phyloP scores from a whole-genome alignment of 2,797 vertebrate genomes.

The Crocidura indochinensis region DNA sequence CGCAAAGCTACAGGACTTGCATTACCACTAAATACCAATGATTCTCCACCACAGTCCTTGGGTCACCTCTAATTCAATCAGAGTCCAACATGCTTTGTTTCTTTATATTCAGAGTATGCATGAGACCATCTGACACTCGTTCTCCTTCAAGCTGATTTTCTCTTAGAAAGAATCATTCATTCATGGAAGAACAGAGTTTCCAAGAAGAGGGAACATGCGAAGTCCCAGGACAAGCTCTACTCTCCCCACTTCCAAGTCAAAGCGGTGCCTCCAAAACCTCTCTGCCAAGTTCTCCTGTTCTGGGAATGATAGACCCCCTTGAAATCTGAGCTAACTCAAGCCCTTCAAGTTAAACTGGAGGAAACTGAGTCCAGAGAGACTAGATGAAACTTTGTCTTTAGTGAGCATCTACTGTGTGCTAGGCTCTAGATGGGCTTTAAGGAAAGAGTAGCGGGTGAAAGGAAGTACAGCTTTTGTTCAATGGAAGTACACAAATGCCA shows the following conservation, averaged over 20 bases:
- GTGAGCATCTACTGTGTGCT: neutral
- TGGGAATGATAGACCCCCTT: neutral
- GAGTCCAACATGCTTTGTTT: no score
- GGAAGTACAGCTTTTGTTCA: neutral
- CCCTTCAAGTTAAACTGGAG: neutral
- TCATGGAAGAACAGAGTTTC: neutral
- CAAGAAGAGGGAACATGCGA: neutral
- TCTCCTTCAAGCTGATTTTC: no score
- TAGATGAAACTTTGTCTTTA: fast-evolving
- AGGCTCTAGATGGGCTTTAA: neutral
- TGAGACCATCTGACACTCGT: no score
- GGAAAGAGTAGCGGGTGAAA: neutral
- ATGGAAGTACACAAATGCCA: neutral
- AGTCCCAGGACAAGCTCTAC: neutral
- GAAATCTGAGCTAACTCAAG: neutral
- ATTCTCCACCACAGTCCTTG: no score
- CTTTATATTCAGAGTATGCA: no score
- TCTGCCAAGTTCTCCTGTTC: neutral
- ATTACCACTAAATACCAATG: no score
- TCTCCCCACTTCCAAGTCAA: neutral
- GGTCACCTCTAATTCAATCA: no score
- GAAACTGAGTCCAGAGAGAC: neutral
- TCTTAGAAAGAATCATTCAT: no score
- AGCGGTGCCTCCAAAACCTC: neutral
- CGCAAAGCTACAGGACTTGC: no score